These are phyloP conservation scores for Myopa tessellatipennis DNA, from an alignment of 2,888 invertebrate genomes.

Conservation along the genomic window DNA sequence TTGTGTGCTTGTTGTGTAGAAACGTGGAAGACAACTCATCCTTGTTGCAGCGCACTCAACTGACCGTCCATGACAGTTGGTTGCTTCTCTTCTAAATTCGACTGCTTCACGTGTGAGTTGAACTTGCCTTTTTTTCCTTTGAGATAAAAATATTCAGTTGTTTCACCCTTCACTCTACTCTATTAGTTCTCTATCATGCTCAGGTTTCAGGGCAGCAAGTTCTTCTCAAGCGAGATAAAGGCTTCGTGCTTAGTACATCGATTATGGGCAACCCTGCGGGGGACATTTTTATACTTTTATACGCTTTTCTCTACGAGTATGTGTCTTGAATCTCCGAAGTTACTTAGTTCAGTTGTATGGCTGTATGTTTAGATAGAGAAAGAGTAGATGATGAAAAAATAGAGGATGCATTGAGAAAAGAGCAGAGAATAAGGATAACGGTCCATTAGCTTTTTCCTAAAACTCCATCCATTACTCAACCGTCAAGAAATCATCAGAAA, in stretches of 20 bases:
- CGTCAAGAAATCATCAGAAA: too few relatives aligned
- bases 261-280: background rate
- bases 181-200: background rate
- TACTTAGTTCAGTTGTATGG: too few relatives aligned
- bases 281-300: background rate
- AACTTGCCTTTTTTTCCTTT: background rate
- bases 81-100: constrained; percentile 15
- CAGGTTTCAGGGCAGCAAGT: background rate
- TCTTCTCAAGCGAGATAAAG: background rate
- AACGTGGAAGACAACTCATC: constrained; percentile 26
- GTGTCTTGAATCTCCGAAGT: too few relatives aligned
- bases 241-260: background rate
- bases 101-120: constrained; percentile 8
- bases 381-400: too few relatives aligned
- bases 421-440: too few relatives aligned
- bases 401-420: too few relatives aligned
- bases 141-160: background rate
- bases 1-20: background rate
- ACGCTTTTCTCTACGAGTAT: too few relatives aligned
- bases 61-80: constrained; percentile 35
- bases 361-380: too few relatives aligned
- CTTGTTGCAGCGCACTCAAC: constrained; percentile 21
- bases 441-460: too few relatives aligned
- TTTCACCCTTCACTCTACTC: background rate
- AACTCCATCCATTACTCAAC: too few relatives aligned